Evolutionary conservation across 2,797 vertebrate genomes (phyloP).

Genomic region (Simalia tracyae): DNA sequence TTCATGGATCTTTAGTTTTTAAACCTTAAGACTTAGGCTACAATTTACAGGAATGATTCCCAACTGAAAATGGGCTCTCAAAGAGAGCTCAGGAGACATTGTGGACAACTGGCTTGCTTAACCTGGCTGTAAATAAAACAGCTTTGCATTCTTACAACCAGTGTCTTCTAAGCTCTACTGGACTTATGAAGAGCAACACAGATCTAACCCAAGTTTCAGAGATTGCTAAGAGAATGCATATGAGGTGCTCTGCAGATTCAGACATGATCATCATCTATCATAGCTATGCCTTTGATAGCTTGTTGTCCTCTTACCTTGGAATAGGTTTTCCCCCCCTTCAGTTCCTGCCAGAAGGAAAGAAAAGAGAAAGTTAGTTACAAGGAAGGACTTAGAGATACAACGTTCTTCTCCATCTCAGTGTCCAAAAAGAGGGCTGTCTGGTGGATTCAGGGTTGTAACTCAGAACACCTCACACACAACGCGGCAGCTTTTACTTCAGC

Average conservation of each 20-base stretch:
- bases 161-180: neutral
- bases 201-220: neutral
- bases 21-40: too few relatives aligned
- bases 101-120: neutral
- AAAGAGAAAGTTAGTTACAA: neutral
- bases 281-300: neutral
- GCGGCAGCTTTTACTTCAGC: neutral
- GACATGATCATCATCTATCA: neutral
- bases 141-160: neutral
- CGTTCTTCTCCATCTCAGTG: neutral
- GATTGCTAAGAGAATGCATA: neutral
- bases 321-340: conserved; percentile 95
- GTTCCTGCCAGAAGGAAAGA: conserved; percentile 84
- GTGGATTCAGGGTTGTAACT: neutral
- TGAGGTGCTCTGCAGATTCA: neutral
- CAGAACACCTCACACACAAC: too few relatives aligned
- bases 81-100: neutral
- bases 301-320: conserved; percentile 86
- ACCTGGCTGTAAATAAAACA: neutral
- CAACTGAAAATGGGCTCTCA: neutral
- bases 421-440: neutral
- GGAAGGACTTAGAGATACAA: neutral
- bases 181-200: neutral
- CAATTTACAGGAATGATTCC: neutral
- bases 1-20: neutral